Evolutionary conservation across 2,113 vertebrate species (phyloP).

Genomic region (Apistogramma diplotaenia): DNA sequence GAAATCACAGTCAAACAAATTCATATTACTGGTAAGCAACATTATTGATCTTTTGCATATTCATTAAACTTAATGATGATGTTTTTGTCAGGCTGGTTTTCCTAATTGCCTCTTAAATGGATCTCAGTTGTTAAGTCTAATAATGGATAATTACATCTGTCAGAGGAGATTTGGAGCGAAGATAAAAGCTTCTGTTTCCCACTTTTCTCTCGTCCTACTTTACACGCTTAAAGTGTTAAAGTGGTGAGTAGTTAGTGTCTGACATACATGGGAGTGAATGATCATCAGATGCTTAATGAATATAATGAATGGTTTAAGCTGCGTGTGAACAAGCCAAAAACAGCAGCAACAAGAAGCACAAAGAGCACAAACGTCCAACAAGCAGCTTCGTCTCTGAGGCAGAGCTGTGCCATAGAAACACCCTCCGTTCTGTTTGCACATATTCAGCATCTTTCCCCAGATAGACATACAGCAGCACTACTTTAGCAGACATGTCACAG

Average conservation of each 20-base stretch:
- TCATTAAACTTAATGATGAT: conserved; percentile 17
- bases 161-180: conserved; percentile 21
- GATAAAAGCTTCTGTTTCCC: conserved; percentile 30
- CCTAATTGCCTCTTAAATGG: conserved; percentile 39
- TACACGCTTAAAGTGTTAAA: not conserved
- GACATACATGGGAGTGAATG: not conserved
- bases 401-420: not conserved
- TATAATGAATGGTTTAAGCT: not conserved
- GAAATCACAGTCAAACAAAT: not conserved
- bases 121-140: conserved; percentile 47
- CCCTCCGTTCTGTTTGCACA: not conserved
- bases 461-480: not conserved
- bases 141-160: conserved; percentile 59
- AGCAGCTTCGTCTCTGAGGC: not conserved
- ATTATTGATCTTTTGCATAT: conserved; percentile 15
- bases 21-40: not conserved
- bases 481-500: not conserved
- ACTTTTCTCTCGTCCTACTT: not conserved
- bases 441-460: not conserved
- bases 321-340: not conserved
- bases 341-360: no score
- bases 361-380: not conserved
- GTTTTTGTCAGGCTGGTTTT: conserved; percentile 38
- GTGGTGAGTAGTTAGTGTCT: not conserved
- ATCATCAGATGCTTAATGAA: not conserved